A percentile compares a stretch with the other conserved stretches of the same genome.
Evolutionary conservation across 2,888 invertebrate species (phyloP).

Genomic region (Apotomis betuletana): DNA sequence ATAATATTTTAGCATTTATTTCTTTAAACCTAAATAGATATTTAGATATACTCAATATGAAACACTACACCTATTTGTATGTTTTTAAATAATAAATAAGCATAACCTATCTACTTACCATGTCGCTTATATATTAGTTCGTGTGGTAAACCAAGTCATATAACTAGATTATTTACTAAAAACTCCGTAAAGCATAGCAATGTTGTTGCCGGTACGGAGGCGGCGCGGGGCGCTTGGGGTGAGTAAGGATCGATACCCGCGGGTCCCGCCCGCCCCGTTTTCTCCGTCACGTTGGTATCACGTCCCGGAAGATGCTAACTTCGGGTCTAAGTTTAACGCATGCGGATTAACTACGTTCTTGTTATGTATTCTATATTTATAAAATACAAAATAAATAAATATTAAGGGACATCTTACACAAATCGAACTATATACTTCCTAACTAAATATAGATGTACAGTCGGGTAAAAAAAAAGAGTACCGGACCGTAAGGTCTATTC

Average conservation of each 20-base stretch:
- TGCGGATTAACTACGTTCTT: slow-evolving; percentile 22
- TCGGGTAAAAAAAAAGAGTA: too few relatives aligned
- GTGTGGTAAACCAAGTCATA: slow-evolving; percentile 8
- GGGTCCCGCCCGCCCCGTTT: slow-evolving; percentile 50
- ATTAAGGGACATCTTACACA: too few relatives aligned
- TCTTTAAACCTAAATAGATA: neutral
- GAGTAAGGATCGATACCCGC: slow-evolving; percentile 58
- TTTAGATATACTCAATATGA: neutral
- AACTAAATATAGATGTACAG: too few relatives aligned
- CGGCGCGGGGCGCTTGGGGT: slow-evolving; percentile 41
- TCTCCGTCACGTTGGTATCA: slow-evolving; percentile 53
- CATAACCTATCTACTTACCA: slow-evolving; percentile 21
- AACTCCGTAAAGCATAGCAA: neutral
- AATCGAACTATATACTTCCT: too few relatives aligned
- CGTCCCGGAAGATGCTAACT: slow-evolving; percentile 45
- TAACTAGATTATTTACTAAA: slow-evolving; percentile 10
- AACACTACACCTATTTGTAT: neutral
- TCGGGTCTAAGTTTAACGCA: slow-evolving; percentile 45
- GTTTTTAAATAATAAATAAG: neutral
- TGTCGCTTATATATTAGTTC: neutral
- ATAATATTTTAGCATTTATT: too few relatives aligned
- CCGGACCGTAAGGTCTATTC: too few relatives aligned
- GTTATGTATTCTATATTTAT: too few relatives aligned
- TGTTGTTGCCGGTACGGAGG: slow-evolving; percentile 29
- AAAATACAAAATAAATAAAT: too few relatives aligned